Base-by-base conservation (phyloP, 2,888 invertebrate species). In the Stramonita haemastoma region DNA sequence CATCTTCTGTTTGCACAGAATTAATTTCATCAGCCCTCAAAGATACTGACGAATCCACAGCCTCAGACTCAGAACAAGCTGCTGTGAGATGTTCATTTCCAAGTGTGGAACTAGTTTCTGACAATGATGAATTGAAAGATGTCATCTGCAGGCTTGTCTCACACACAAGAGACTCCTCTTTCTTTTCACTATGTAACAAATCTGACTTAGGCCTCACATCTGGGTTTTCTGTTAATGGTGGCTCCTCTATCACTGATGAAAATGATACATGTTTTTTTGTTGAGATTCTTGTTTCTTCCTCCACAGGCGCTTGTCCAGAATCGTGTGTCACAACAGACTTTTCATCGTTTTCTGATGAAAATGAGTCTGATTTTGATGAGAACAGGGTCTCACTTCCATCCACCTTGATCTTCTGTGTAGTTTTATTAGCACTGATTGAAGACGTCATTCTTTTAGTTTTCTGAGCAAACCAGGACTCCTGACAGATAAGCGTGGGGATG, bases 381-480 rank as follows among this genome's bases (percentile, higher is more conserved):
- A 26, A 83, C 26, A 4, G 46, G 22, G 26, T 83, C 81, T 83
- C 81, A 22, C 36, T 46, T 83, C 26, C 36, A 13, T 46, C 36
- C 22, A 6, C 36, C 19, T 83, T 83, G 8, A 46, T 17, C 6
- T 46, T 46, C 6, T n/a, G 81, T 13, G 6, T 22, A 5, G 19
- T 15, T 57, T 84, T 89, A 36, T 29, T 73, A 22, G 89, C 70
- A 34, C 89, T 56, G 15, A 89, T 73, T 15, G 84, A 66, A 56
- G 66, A 83, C 26, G 73, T 85, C 13, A 89, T 32, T 89, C 89
- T 32, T 26, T 84, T n/a, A 89, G 66, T 32, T 89, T 89, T n/a
- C 46, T 83, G 0, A 89, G 85, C 29, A 89, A 73, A 56, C 85
- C 89, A 22, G 89, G 89, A 73, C 89, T 89, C 32, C 89, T 84